Percentiles rank a stretch among this genome's conserved stretches.
phyloP scores from a whole-genome alignment of 1,140 invertebrate species.

The Listronotus oregonensis region DNA sequence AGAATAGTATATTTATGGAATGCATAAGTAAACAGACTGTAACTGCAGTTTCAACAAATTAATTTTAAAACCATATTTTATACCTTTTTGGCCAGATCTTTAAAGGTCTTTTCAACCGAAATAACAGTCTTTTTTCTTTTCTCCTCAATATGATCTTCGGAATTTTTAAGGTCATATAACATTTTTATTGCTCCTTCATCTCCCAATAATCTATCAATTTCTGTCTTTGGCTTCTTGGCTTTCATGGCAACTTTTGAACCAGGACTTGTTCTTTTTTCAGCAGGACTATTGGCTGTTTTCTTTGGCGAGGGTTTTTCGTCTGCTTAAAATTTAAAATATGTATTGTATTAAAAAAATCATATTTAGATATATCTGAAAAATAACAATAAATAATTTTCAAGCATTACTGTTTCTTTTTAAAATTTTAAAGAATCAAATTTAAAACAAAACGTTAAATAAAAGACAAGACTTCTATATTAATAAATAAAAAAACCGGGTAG shows the following conservation, averaged over 20 bases:
- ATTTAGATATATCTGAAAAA: too few species aligned
- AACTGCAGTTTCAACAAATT: too few species aligned
- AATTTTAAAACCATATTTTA: too few species aligned
- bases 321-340: conserved; percentile 7
- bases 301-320: conserved; percentile 16
- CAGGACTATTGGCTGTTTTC: background rate
- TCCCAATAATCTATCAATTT: conserved; percentile 77
- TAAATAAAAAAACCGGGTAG: too few species aligned
- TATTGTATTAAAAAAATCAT: too few species aligned
- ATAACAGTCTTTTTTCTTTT: conserved; percentile 51
- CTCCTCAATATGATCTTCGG: conserved; percentile 49
- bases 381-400: too few species aligned
- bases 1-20: too few species aligned
- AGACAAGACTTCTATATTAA: too few species aligned
- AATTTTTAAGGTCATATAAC: conserved; percentile 74
- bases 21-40: too few species aligned
- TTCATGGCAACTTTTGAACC: conserved; percentile 19
- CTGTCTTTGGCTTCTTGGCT: conserved; percentile 63
- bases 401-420: too few species aligned
- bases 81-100: conserved; percentile 58
- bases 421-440: too few species aligned
- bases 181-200: conserved; percentile 87
- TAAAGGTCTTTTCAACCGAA: conserved; percentile 60
- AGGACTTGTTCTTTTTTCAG: conserved; percentile 22
- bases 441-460: too few species aligned